Evolutionary conservation across 2,797 vertebrate species (phyloP), one percentile per base, ranked within the genome.

Genomic region (Onychomys torridus): DNA sequence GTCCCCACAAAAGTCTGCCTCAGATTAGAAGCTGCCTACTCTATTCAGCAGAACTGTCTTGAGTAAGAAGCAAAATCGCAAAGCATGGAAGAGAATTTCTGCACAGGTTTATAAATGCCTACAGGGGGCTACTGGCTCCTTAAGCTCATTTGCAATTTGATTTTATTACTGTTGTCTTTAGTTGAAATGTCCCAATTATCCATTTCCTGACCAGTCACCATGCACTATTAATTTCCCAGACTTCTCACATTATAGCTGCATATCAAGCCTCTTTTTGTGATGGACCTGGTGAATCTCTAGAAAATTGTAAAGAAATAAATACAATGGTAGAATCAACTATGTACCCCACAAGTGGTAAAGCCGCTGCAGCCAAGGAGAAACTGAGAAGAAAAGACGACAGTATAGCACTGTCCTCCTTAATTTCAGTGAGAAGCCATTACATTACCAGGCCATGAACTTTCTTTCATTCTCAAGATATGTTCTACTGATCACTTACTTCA

Each of bases 61-160:
- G 81, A 71, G 37, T 67, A 49, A 69, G 89, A 94, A 94, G 67
- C 55, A 95, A 93, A 61, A 89, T 83, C 5, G 21, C 61, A 88
- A 65, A 89, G 29, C 46, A 2, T 11, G n/a, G n/a, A 32, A 34
- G 17, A 77, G 71, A 94, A 21, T 92, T 23, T 78, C 90, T 89
- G 49, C 9, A 63, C 16, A 10, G n/a, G 32, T 94, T 75, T 92
- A 69, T 73, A 55, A 29, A n/a, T 8, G 55, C 32, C 55, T 32
- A 37, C 29, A 43, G 86, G 37, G 46, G n/a, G 61, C 59, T 61
- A n/a, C 19, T 34, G 29, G 94, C 83, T 94, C 87, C 59, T 91
- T 37, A 63, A 57, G 76, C 14, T 84, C 91, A 92, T 92, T 93
- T 81, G 71, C 92, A 92, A 23, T 61, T 95, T 84, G n/a, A 27